Base-by-base conservation (phyloP, 2,888 invertebrate genomes). In the Ferdinandea cuprea region DNA sequence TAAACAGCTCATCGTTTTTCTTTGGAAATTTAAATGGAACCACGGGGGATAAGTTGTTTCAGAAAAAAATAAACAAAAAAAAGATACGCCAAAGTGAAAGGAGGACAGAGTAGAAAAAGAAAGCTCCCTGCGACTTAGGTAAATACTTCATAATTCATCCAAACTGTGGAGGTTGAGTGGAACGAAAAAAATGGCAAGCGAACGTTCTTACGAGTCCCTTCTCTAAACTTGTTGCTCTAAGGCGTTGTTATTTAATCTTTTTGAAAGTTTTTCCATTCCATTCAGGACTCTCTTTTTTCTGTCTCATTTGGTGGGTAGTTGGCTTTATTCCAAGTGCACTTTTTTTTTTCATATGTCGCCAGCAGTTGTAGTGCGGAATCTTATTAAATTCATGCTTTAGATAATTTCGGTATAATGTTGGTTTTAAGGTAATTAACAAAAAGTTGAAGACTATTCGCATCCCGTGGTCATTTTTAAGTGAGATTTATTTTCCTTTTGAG, bases 101-200 rank as follows among this genome's bases (percentile, higher is more conserved):
- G n/a, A n/a, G n/a, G n/a, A n/a, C n/a, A n/a, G n/a, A 17, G 5
- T 15, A 15, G 63, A 9, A 17, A 15, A 61, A 5, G 44, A 32
- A 42, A 71, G 30, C 71, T 40, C 40, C 32, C 42, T 37, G 15
- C 0, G 63, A 54, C 56, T 37, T 63, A 54, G 72, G 54, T 52
- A 63, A 72, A 72, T 72, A 46, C 63, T 73, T 73, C 46, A 73
- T 73, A 73, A 73, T 37, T 73, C 54, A 73, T 54, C 54, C 42
- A 42, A 30, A 44, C 15, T 8, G 7, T 13, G 30, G 37, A 65
- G 40, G 17, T 42, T 50, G 40, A 40, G n/a, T 42, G 52, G 15
- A 40, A 11, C 17, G 11, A 11, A 11, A 0, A 11, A 44, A 59
- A 1, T 2, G 40, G n/a, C 1, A 3, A 21, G 9, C 1, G 9